A percentile compares a stretch with the other conserved stretches of the same genome.
Conservation (phyloP, 2,888 invertebrate species). For the Sabellastarte sp. region DNA sequence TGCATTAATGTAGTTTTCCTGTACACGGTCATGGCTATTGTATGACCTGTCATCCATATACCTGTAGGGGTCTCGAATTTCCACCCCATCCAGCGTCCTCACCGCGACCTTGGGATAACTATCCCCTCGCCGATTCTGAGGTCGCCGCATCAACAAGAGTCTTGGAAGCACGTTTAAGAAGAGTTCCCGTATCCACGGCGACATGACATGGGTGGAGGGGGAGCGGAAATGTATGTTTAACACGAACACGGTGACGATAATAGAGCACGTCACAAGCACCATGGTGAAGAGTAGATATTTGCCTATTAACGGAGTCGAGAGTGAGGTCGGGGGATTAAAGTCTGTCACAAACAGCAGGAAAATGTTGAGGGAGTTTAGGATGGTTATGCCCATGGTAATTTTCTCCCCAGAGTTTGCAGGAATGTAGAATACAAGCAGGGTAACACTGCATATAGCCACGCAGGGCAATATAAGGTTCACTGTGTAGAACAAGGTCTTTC, state of each 20-base stretch:
- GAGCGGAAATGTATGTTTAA: conserved; percentile 96
- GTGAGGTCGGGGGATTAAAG: conserved; percentile 96
- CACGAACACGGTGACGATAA: conserved; percentile 96
- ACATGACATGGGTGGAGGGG: conserved; percentile 96
- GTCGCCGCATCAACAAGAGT: conserved; percentile 86
- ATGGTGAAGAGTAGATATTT: conserved; percentile 95
- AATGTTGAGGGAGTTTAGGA: conserved; percentile 97
- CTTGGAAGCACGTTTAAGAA: conserved; percentile 93
- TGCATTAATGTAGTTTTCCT: no score
- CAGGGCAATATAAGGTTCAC: conserved; percentile 96
- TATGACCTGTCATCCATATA: neutral
- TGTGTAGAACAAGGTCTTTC: conserved; percentile 84
- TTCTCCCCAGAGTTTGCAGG: conserved; percentile 99
- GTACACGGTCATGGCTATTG: no score
- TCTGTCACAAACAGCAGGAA: conserved; percentile 97
- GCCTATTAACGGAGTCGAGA: conserved; percentile 94
- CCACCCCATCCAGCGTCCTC: conserved; percentile 27
- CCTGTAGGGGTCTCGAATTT: conserved; percentile 22
- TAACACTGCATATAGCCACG: conserved; percentile 93
- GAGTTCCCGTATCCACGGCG: conserved; percentile 92
- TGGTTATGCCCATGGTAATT: conserved; percentile 92
- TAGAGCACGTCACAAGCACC: conserved; percentile 93
- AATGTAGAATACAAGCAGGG: conserved; percentile 93
- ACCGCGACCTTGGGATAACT: conserved; percentile 24
- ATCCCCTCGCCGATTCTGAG: conserved; percentile 51